phyloP scores from a whole-genome alignment of 2,113 vertebrate species.

The Bubo blakistoni region DNA sequence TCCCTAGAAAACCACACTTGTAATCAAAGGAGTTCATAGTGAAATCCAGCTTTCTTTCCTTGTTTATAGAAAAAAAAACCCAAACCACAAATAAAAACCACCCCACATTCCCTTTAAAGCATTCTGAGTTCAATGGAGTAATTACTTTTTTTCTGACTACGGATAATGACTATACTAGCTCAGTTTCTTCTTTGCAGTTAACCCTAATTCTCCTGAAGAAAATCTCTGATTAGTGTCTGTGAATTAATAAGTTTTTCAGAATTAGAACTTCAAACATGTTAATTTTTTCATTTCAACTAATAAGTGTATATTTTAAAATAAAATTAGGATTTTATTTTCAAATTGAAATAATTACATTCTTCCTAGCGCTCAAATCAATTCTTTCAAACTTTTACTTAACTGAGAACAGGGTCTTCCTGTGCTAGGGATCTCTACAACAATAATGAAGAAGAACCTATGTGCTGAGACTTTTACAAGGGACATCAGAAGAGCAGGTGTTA shows the following conservation, averaged over 20 bases:
- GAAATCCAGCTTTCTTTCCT: not conserved
- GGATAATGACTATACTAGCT: not conserved
- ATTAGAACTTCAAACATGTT: not conserved
- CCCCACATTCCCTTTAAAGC: accelerated
- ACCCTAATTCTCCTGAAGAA: not conserved
- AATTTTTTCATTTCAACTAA: not conserved
- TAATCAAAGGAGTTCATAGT: not conserved
- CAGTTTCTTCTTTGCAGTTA: not conserved
- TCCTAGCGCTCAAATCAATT: not conserved
- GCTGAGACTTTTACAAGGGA: not conserved
- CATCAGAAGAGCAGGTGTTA: not conserved
- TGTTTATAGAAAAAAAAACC: not conserved
- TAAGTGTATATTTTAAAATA: not conserved
- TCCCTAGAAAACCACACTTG: not conserved
- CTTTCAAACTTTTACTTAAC: not conserved
- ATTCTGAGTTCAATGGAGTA: not conserved
- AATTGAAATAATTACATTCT: not conserved
- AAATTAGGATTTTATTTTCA: not conserved
- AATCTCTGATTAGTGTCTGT: not conserved
- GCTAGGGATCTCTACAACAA: not conserved
- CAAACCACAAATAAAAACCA: not conserved
- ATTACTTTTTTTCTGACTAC: not conserved
- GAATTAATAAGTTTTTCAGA: not conserved
- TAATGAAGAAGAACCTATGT: not conserved
- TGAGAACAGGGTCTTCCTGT: not conserved